A percentile compares a stretch with the other conserved stretches of the same genome.
phyloP scores from a whole-genome alignment of 2,888 invertebrate species.

The Apotomis turbidana region DNA sequence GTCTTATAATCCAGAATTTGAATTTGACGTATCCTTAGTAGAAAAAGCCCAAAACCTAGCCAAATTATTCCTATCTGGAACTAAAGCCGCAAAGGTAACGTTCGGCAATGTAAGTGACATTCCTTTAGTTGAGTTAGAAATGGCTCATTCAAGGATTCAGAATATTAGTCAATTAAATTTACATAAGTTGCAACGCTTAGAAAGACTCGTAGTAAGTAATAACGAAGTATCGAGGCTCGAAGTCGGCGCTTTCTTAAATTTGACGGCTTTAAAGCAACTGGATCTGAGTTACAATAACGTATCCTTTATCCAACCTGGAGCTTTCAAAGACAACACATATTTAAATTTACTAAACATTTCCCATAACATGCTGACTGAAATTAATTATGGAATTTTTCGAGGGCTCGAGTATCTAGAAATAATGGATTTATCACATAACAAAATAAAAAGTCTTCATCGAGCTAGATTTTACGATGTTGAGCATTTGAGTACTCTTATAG shows the following conservation, averaged over 20 bases:
- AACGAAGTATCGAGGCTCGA: slow-evolving; percentile 57
- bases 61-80: slow-evolving; percentile 56
- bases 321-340: slow-evolving; percentile 59
- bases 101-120: slow-evolving; percentile 49
- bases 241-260: slow-evolving; percentile 53
- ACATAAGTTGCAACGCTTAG: slow-evolving; percentile 50
- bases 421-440: slow-evolving; percentile 67
- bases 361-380: slow-evolving; percentile 58
- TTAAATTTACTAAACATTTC: slow-evolving; percentile 62
- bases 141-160: slow-evolving; percentile 54
- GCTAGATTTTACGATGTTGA: slow-evolving; percentile 63
- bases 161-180: slow-evolving; percentile 56
- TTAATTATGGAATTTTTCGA: slow-evolving; percentile 64
- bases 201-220: slow-evolving; percentile 54
- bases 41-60: slow-evolving; percentile 48
- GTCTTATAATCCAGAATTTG: slow-evolving; percentile 59
- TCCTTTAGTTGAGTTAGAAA: slow-evolving; percentile 50
- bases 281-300: slow-evolving; percentile 67
- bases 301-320: slow-evolving; percentile 61
- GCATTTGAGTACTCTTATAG: slow-evolving; percentile 57
- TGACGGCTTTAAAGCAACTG: slow-evolving; percentile 51
- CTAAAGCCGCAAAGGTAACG: slow-evolving; percentile 46
- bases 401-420: slow-evolving; percentile 56
- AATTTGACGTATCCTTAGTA: slow-evolving; percentile 50
- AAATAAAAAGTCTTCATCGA: slow-evolving; percentile 58